Percentiles rank a stretch among this genome's conserved stretches.
Evolutionary conservation across 92 coral and sea anemone genomes (phyloP).

Genomic region (Porites evermanni): DNA sequence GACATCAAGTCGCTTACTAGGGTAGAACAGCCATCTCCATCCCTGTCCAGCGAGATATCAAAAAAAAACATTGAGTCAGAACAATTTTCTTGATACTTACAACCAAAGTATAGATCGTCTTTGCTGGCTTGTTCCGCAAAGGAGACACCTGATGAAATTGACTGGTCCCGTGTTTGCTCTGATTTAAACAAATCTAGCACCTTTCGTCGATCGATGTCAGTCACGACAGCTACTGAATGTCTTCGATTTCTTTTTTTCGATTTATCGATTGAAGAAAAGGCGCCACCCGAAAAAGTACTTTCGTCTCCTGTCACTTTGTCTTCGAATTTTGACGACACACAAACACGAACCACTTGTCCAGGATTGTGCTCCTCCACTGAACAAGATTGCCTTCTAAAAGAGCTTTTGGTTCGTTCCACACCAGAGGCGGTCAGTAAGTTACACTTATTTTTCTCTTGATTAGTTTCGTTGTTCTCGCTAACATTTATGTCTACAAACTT

Average conservation of each 20-base stretch:
- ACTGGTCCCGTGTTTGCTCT: not conserved
- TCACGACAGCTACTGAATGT: conserved; percentile 22
- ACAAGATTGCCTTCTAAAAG: conserved; percentile 14
- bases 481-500: conserved; percentile 31
- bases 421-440: conserved; percentile 28
- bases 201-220: not conserved
- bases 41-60: not conserved
- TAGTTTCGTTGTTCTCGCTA: conserved; percentile 9
- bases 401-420: conserved; percentile 12
- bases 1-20: not conserved
- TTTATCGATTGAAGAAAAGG: not conserved
- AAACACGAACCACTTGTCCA: conserved; percentile 24
- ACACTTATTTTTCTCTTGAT: not conserved
- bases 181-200: conserved; percentile 6
- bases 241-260: conserved; percentile 9
- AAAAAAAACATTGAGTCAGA: not conserved
- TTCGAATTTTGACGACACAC: conserved; percentile 30
- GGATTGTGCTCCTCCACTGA: conserved; percentile 12
- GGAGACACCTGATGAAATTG: not conserved
- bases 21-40: not conserved
- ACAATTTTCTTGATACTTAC: not conserved
- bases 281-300: not conserved
- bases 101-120: not conserved
- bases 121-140: not conserved
- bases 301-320: conserved; percentile 29